Conservation (phyloP, 2,113 vertebrate genomes). For the Caranx melampygus region DNA sequence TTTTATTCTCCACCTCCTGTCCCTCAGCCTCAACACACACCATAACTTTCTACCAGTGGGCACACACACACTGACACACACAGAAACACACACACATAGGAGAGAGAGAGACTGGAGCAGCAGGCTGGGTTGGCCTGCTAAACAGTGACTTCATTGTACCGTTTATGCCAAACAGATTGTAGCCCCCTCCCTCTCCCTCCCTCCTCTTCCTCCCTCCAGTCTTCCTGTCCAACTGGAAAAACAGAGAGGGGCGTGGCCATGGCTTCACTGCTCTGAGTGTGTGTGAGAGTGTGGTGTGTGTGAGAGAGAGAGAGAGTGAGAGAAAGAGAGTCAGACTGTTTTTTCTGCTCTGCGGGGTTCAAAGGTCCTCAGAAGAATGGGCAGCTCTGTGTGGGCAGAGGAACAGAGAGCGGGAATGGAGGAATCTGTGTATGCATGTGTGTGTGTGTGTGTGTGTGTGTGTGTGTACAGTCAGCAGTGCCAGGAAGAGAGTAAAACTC, state of each 20-base stretch:
- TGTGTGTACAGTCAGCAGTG: conserved; percentile 12
- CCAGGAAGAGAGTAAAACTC: background rate
- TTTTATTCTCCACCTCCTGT: conserved; percentile 53
- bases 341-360: conserved; percentile 54
- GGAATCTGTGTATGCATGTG: conserved; percentile 9
- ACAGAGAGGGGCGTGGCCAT: conserved; percentile 61
- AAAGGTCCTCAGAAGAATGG: conserved; percentile 58
- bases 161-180: conserved; percentile 82
- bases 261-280: conserved; percentile 26
- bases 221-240: conserved; percentile 73
- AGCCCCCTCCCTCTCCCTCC: conserved; percentile 48
- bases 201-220: conserved; percentile 43
- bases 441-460: conserved; percentile 17
- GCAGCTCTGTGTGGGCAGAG: conserved; percentile 42
- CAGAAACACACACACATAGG: conserved; percentile 11
- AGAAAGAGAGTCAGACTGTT: conserved; percentile 39
- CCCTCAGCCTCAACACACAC: conserved; percentile 31
- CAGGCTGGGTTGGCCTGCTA: conserved; percentile 60
- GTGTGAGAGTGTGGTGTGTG: conserved; percentile 25
- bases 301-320: background rate
- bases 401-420: conserved; percentile 33
- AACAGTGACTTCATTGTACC: conserved; percentile 83
- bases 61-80: conserved; percentile 15
- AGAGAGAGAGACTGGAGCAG: conserved; percentile 19
- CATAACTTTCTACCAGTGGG: conserved; percentile 27